Base-by-base conservation (phyloP, 53 echinoderm and acorn worm species). In the Zoroaster sp. region DNA sequence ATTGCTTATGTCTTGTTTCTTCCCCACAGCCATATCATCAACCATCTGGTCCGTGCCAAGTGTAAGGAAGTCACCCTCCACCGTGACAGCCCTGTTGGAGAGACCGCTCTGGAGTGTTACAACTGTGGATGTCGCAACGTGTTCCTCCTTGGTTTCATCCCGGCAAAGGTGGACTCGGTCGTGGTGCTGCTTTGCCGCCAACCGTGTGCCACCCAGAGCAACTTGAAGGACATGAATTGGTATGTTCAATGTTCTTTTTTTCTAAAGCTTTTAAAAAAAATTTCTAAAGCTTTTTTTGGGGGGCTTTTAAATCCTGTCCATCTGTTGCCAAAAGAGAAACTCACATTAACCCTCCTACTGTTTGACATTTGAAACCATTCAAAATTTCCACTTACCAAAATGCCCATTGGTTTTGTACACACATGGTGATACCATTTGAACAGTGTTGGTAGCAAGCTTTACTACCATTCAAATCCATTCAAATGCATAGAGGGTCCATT, bases 211-310 rank as follows among this genome's bases (percentile, higher is more conserved):
- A 97, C 97, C 25, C 97, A 97, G 92, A 97, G 97, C 83, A 97
- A 97, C 83, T 86, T 97, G 38, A 97, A 97, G 78, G 97, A 97
- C 91, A 97, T 97, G 97, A 97, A 97, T 67, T 97, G 97, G 97
- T 97, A 90, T 35, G 97, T 41, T 9, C 17, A 55, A 18, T 32
- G 7, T 14, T 40, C 0, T 18, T 10, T 74, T 32, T 12, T 36
- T 6, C 5, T 40, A 0, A 7, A 12, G 11, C 38, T 40, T 23
- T 21, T n/a, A n/a, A n/a, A n/a, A n/a, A n/a, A n/a, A n/a, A n/a
- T n/a, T n/a, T n/a, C n/a, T n/a, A n/a, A n/a, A n/a, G n/a, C n/a
- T n/a, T n/a, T n/a, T n/a, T n/a, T n/a, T n/a, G n/a, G n/a, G n/a
- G n/a, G n/a, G n/a, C n/a, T n/a, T n/a, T n/a, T n/a, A n/a, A n/a